These are phyloP conservation scores for Anguilla megastoma DNA, from an alignment of 2,797 vertebrate genomes.

Conservation along the genomic window DNA sequence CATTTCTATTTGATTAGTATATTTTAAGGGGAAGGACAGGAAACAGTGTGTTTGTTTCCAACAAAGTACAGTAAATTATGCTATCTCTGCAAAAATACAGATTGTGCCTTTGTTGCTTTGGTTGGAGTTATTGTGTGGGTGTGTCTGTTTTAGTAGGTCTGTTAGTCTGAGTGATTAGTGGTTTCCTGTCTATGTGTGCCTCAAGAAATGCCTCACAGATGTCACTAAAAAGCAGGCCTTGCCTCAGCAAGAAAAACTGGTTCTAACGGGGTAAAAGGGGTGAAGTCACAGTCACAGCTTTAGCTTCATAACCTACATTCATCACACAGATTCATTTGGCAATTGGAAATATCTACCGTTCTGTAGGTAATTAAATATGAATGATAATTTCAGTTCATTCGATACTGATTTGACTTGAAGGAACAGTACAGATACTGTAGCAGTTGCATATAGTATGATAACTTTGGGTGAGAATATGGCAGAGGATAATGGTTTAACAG, in stretches of 20 bases:
- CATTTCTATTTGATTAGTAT: background rate
- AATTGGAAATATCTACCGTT: background rate
- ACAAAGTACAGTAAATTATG: background rate
- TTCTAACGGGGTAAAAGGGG: background rate
- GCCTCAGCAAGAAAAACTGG: background rate
- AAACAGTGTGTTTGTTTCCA: background rate
- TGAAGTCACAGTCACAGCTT: background rate
- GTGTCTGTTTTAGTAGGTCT: constrained; percentile 17
- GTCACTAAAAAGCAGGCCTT: background rate
- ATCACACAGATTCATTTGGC: background rate
- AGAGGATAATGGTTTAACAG: background rate
- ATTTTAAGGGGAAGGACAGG: background rate
- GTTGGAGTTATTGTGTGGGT: constrained; percentile 10
- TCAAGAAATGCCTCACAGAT: constrained; percentile 20
- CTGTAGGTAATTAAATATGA: too few relatives aligned
- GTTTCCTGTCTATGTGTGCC: constrained; percentile 14
- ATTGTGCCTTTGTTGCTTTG: background rate
- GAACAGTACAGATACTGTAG: too few relatives aligned
- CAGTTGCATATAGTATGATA: too few relatives aligned
- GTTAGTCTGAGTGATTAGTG: constrained; percentile 16
- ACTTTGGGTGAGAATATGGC: too few relatives aligned
- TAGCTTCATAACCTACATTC: background rate
- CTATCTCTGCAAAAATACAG: background rate
- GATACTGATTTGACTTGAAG: too few relatives aligned
- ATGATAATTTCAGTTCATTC: too few relatives aligned